Evolutionary conservation across 2,888 invertebrate species (phyloP).

Genomic region (Crematogaster levior): DNA sequence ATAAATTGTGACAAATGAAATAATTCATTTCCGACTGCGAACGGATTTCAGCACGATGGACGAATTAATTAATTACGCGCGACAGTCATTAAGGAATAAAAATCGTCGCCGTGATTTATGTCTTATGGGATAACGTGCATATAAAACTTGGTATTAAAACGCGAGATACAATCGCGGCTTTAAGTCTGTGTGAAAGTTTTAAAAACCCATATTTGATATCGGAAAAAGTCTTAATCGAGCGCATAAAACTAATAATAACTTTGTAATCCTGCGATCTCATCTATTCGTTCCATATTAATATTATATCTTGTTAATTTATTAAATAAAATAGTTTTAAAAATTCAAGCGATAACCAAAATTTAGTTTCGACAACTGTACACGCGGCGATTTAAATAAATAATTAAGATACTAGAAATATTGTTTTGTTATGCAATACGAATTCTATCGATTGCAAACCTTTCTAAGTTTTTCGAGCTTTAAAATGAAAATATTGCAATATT

Average conservation of each 20-base stretch:
- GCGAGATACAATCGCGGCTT: neutral
- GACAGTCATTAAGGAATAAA: conserved; percentile 15
- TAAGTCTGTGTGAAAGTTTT: neutral
- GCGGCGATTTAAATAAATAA: neutral
- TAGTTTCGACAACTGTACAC: neutral
- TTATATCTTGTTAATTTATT: neutral
- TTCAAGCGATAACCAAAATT: neutral
- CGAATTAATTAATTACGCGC: conserved; percentile 37
- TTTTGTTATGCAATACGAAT: neutral
- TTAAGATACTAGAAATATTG: neutral
- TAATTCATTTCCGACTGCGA: conserved; percentile 24
- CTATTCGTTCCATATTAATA: neutral
- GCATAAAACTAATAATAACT: conserved; percentile 13
- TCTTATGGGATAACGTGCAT: neutral
- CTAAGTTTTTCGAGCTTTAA: neutral
- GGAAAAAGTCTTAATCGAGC: neutral
- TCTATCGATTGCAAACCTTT: neutral
- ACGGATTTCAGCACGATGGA: neutral
- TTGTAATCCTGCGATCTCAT: neutral
- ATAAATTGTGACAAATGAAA: conserved; percentile 40
- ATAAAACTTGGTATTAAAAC: conserved; percentile 19
- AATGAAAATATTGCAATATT: conserved; percentile 2
- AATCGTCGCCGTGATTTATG: conserved; percentile 3
- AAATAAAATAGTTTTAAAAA: neutral
- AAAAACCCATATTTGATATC: conserved; percentile 7